These are phyloP conservation scores for Crematogaster levior DNA, from an alignment of 2,888 invertebrate genomes.

Conservation along the genomic window DNA sequence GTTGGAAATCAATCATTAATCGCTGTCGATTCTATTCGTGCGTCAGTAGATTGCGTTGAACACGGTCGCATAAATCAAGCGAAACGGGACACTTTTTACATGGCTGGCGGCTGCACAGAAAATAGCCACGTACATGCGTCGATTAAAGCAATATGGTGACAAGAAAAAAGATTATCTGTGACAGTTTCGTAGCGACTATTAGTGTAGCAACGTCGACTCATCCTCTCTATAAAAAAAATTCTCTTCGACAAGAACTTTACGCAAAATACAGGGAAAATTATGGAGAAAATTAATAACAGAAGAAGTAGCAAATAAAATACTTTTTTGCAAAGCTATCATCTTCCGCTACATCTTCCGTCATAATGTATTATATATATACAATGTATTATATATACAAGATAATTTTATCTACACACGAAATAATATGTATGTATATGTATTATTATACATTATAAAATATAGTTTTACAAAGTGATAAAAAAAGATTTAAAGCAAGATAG, in stretches of 20 bases:
- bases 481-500: background rate
- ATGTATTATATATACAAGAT: background rate
- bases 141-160: conserved; percentile 44
- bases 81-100: conserved; percentile 42
- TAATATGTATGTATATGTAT: background rate
- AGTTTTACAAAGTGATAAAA: background rate
- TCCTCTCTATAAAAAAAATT: conserved; percentile 2
- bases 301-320: background rate
- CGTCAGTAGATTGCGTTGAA: conserved; percentile 46
- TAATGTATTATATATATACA: background rate
- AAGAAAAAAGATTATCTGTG: conserved; percentile 43
- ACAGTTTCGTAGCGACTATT: conserved; percentile 32
- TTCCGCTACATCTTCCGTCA: no score
- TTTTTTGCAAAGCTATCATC: background rate
- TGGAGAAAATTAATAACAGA: background rate
- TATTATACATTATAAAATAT: conserved; percentile 13
- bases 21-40: conserved; percentile 43
- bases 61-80: conserved; percentile 49
- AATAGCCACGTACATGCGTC: conserved; percentile 25
- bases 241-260: conserved; percentile 17
- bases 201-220: background rate
- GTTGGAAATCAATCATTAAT: conserved; percentile 49
- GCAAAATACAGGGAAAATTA: background rate
- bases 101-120: conserved; percentile 23
- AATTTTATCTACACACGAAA: background rate